phyloP scores from a whole-genome alignment of 1,140 invertebrate species.

The Zaprionus camerounensis region DNA sequence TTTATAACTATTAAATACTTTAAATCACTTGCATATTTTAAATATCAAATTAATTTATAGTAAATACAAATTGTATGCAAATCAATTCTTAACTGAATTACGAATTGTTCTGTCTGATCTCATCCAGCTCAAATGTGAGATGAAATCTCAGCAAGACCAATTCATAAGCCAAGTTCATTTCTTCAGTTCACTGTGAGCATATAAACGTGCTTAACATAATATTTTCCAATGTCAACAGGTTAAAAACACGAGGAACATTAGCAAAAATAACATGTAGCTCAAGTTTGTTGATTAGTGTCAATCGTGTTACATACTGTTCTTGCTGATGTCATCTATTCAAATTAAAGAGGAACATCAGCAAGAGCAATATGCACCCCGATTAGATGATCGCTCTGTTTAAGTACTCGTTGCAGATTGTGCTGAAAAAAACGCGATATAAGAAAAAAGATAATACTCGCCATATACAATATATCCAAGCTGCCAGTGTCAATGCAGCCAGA shows the following conservation, averaged over 20 bases:
- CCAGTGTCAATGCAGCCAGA: conserved; percentile 70
- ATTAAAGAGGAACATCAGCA: neutral
- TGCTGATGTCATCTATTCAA: conserved; percentile 7
- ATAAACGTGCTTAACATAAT: neutral
- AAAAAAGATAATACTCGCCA: conserved; percentile 40
- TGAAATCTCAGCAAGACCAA: conserved; percentile 13
- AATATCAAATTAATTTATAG: too few relatives aligned
- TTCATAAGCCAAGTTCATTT: neutral
- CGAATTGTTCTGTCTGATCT: conserved; percentile 16
- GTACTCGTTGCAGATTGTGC: neutral
- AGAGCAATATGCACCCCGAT: conserved; percentile 6
- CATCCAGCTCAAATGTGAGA: neutral
- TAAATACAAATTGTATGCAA: neutral
- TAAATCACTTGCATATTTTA: too few relatives aligned
- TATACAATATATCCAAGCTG: conserved; percentile 73
- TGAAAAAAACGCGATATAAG: conserved; percentile 3
- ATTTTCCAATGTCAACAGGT: neutral
- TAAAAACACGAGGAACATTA: neutral
- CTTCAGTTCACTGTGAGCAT: neutral
- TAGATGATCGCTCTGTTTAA: neutral
- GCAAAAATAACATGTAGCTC: neutral
- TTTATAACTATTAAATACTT: too few relatives aligned
- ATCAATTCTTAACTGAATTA: neutral
- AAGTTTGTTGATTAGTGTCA: too few relatives aligned
- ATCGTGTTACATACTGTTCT: conserved; percentile 12